phyloP scores from a whole-genome alignment of 2,113 vertebrate genomes.

The Tachysurus vachellii region DNA sequence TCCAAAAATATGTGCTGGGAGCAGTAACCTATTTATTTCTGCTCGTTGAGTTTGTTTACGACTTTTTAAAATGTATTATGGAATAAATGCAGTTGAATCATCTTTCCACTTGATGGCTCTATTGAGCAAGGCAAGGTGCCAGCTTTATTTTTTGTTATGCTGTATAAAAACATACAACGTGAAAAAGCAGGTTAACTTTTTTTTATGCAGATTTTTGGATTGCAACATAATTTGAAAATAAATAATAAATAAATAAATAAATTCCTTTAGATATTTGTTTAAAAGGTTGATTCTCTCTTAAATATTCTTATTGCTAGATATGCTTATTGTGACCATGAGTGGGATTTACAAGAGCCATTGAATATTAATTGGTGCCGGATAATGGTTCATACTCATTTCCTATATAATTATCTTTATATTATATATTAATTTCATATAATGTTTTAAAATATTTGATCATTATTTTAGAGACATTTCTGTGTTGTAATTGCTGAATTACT shows the following conservation, averaged over 20 bases:
- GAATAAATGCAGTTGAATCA: conserved; percentile 11
- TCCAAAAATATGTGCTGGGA: neutral
- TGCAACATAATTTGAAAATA: neutral
- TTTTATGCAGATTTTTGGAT: neutral
- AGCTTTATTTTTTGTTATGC: neutral
- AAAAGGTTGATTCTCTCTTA: neutral
- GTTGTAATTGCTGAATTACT: neutral
- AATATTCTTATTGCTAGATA: too few relatives aligned
- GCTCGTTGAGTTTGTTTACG: neutral
- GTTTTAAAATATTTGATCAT: neutral
- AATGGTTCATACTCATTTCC: neutral
- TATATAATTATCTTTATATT: neutral
- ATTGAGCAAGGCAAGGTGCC: conserved; percentile 51
- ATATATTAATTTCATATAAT: neutral
- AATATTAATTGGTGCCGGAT: neutral
- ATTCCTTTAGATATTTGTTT: neutral
- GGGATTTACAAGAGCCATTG: neutral
- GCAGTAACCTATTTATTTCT: conserved; percentile 31
- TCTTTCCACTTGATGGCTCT: conserved; percentile 47
- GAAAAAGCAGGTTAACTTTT: neutral
- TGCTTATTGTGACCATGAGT: neutral
- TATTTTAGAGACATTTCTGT: neutral
- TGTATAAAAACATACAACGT: neutral
- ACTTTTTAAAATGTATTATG: neutral
- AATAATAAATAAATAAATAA: too few relatives aligned